phyloP scores from a whole-genome alignment of 2,797 vertebrate species.

The Rousettus madagascariensis region DNA sequence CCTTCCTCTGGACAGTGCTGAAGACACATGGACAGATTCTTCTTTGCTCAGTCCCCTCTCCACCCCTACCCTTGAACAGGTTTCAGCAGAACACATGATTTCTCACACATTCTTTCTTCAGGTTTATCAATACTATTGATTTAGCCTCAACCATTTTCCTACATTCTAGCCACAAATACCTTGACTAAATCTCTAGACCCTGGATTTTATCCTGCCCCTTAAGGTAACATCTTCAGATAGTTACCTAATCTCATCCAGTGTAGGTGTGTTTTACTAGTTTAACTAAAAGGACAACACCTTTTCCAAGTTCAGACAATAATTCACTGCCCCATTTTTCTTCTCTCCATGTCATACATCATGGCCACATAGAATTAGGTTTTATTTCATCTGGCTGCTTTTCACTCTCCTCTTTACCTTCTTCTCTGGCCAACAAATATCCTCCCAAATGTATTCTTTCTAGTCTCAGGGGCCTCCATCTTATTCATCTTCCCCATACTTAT shows the following conservation, averaged over 20 bases:
- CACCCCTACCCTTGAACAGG: fast-evolving
- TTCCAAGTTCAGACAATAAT: background rate
- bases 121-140: background rate
- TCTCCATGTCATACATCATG: background rate
- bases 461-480: background rate
- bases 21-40: background rate
- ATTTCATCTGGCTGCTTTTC: background rate
- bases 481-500: background rate
- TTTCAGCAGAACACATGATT: background rate
- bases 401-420: background rate
- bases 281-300: background rate
- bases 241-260: background rate
- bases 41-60: background rate
- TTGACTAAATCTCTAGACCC: constrained; percentile 20
- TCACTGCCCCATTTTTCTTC: background rate
- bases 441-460: background rate
- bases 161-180: background rate
- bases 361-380: background rate
- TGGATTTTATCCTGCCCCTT: background rate
- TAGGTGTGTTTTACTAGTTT: background rate
- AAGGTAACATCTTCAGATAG: background rate
- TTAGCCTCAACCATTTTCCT: background rate
- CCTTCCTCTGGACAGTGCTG: background rate
- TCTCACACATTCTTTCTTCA: background rate
- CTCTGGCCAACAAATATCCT: background rate